Conservation (phyloP, 2,113 vertebrate species). For the Hymenochirus boettgeri region DNA sequence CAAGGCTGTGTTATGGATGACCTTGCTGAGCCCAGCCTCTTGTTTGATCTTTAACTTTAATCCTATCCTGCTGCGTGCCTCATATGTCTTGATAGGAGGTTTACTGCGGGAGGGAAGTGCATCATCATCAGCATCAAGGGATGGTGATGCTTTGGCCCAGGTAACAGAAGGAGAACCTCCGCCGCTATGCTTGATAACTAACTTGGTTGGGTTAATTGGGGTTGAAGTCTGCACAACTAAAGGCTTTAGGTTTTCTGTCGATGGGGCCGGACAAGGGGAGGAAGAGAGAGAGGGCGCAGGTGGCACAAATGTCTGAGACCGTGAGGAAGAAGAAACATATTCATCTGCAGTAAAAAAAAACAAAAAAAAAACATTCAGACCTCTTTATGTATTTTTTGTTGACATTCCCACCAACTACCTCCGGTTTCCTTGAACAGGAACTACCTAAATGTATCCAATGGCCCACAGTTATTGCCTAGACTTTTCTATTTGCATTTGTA, state of each 20-base stretch:
- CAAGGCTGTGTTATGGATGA: conserved; percentile 89
- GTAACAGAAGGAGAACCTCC: conserved; percentile 75
- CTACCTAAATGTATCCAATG: too few relatives aligned
- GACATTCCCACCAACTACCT: too few relatives aligned
- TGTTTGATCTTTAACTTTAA: conserved; percentile 94
- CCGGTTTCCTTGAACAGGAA: too few relatives aligned
- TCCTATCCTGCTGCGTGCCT: conserved; percentile 83
- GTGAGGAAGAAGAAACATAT: conserved; percentile 74
- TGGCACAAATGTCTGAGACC: conserved; percentile 56
- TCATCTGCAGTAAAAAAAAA: conserved; percentile 67
- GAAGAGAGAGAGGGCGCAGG: conserved; percentile 32
- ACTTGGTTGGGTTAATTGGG: conserved; percentile 72
- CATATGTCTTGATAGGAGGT: conserved; percentile 89
- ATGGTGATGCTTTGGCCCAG: conserved; percentile 76
- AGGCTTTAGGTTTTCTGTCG: conserved; percentile 20
- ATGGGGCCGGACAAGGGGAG: conserved; percentile 31
- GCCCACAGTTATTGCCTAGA: too few relatives aligned
- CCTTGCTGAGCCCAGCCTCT: conserved; percentile 85
- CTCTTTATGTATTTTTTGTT: background rate
- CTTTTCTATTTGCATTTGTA: too few relatives aligned
- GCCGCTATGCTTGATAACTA: conserved; percentile 86
- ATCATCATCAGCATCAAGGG: conserved; percentile 69
- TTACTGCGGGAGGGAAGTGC: conserved; percentile 78
- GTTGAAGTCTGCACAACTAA: conserved; percentile 1
- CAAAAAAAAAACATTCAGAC: background rate